Base-by-base conservation (phyloP, 2,888 invertebrate genomes). In the Orchesellides sinensis region DNA sequence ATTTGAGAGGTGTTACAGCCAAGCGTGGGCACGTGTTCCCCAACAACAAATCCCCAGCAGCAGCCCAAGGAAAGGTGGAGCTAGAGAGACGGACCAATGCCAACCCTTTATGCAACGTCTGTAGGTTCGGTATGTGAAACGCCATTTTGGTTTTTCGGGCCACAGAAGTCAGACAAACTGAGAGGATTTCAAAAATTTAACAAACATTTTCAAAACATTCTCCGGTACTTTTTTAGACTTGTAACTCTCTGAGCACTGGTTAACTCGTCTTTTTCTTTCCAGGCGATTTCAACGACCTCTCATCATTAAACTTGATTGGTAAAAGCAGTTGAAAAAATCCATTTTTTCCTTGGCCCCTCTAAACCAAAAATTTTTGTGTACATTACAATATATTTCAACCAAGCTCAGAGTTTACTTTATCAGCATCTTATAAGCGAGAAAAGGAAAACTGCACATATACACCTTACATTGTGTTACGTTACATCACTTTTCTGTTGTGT, bases 61-160 rank as follows among this genome's bases (percentile, higher is more conserved):
- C 17, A 81, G 68, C 74, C 73, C 84, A 85, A 80, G 35, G 45
- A 35, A 23, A 69, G 85, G 87, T 63, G 83, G 80, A 78, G 66
- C 81, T 68, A 73, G 0, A 0, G 10, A 14, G 10, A 27, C 17
- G 68, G 61, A 73, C 87, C 87, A 85, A 86, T 85, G 35, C 66
- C 45, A 63, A 66, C 45, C 52, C 69, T 68, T 61, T 40, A 40
- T 74, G 61, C 81, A 81, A 81, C 68, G 68, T 73, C 81, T 52
- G 8, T 81, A 81, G 81, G 81, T 68, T 81, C 69, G 35, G 40
- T 61, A 74, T 68, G 81, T 74, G 81, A 83, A 83, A 85, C 87
- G 87, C 87, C 87, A 87, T 87, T 87, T 87, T 87, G 87, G 87
- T 86, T 87, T 87, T 85, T 85, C 85, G 87, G 86, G 83, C 86